Evolutionary conservation across 2,113 vertebrate species (phyloP).

Genomic region (Podarcis raffonei): DNA sequence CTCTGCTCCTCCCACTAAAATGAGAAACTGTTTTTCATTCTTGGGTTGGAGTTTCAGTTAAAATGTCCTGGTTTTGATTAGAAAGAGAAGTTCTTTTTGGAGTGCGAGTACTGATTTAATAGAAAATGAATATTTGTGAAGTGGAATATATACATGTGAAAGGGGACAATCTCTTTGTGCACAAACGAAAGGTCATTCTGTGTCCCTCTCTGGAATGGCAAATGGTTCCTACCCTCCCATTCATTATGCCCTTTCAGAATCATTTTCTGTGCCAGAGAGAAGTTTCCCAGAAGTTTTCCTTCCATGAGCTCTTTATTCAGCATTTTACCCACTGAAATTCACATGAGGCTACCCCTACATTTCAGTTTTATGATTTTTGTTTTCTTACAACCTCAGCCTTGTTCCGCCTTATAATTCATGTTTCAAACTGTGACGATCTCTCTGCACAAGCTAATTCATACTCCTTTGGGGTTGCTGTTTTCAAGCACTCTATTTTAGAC

Average conservation of each 20-base stretch:
- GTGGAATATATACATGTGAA: background rate
- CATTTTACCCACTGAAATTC: slow-evolving; percentile 16
- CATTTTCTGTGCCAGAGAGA: background rate
- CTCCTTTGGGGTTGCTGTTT: slow-evolving; percentile 15
- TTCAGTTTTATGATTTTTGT: slow-evolving; percentile 7
- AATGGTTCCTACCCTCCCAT: background rate
- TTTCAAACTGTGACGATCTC: slow-evolving; percentile 15
- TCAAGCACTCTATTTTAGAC: slow-evolving; percentile 12
- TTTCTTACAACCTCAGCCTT: background rate
- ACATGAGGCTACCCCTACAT: slow-evolving; percentile 5
- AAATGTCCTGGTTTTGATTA: background rate
- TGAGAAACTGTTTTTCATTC: background rate
- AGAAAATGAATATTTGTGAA: slow-evolving; percentile 4
- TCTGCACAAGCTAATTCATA: slow-evolving; percentile 16
- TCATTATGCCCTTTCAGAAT: slow-evolving; percentile 16
- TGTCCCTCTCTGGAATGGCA: background rate
- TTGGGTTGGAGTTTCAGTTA: background rate
- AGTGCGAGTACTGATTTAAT: background rate
- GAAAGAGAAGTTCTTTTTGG: background rate
- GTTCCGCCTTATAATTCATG: slow-evolving; percentile 1
- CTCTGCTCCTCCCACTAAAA: background rate
- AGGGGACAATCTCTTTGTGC: background rate
- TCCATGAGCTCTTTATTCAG: slow-evolving; percentile 9
- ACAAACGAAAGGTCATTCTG: slow-evolving; percentile 24
- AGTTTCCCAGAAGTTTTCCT: slow-evolving; percentile 24